phyloP scores from a whole-genome alignment of 2,113 vertebrate species.

The Bambusicola thoracicus region DNA sequence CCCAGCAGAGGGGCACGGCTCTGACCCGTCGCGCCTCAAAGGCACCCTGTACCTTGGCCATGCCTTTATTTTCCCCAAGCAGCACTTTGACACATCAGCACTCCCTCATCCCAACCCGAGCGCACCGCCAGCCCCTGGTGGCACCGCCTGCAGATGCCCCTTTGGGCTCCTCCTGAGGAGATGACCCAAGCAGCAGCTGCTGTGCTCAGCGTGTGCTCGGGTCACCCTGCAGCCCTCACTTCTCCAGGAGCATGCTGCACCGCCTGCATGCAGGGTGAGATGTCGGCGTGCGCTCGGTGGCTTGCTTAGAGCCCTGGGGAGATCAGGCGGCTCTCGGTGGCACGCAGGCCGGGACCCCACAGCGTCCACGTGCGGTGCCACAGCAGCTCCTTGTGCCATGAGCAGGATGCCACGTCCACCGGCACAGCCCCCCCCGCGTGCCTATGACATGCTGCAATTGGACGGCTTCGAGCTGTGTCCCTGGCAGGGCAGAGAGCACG shows the following conservation, averaged over 20 bases:
- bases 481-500: slow-evolving; percentile 57
- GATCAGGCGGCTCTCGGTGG: not conserved
- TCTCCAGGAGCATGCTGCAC: not conserved
- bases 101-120: not conserved
- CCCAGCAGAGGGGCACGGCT: not conserved
- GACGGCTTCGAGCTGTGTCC: slow-evolving; percentile 70
- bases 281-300: not conserved
- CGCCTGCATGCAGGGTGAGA: not conserved
- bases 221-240: rapidly evolving
- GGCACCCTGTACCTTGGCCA: not conserved
- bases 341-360: not conserved
- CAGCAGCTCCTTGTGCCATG: not conserved
- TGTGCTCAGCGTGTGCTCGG: not conserved
- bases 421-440: not conserved
- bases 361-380: rapidly evolving
- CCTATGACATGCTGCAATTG: slow-evolving; percentile 79
- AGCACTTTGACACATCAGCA: not conserved
- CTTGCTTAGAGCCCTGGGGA: not conserved
- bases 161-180: not conserved
- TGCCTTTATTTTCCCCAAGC: slow-evolving; percentile 45
- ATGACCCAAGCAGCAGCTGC: not conserved
- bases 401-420: rapidly evolving
- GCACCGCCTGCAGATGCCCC: not conserved
- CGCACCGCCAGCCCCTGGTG: rapidly evolving
- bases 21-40: not conserved